Evolutionary conservation across 2,797 vertebrate species (phyloP).

Genomic region (Sebastes paucispinis): DNA sequence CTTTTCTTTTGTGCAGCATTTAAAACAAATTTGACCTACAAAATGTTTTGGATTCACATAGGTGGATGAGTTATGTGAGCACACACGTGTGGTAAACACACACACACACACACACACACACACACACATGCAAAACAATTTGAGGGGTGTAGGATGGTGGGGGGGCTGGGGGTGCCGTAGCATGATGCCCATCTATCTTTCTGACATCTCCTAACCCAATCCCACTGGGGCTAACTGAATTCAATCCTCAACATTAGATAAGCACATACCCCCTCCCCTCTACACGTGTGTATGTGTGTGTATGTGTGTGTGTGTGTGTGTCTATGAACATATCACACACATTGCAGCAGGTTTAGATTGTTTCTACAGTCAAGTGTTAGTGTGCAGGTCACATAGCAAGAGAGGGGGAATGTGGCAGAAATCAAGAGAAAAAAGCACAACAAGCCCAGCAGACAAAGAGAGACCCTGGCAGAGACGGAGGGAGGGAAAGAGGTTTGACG

Average conservation of each 20-base stretch:
- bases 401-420: constrained; percentile 55
- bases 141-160: constrained; percentile 39
- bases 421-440: constrained; percentile 53
- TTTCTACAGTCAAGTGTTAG: constrained; percentile 72
- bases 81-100: constrained; percentile 64
- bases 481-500: constrained; percentile 57
- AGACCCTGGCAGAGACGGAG: constrained; percentile 33
- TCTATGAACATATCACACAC: constrained; percentile 63
- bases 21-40: constrained; percentile 1
- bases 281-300: constrained; percentile 5
- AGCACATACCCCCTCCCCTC: constrained; percentile 74
- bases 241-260: constrained; percentile 88
- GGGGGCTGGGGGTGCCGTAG: constrained; percentile 63
- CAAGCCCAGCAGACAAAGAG: constrained; percentile 59
- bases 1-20: background rate
- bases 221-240: constrained; percentile 85
- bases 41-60: constrained; percentile 34
- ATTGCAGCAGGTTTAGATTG: constrained; percentile 64
- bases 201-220: constrained; percentile 89
- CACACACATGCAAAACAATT: constrained; percentile 80
- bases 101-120: constrained; percentile 68
- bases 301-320: constrained; percentile 44
- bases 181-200: constrained; percentile 87
- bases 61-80: constrained; percentile 22
- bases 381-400: constrained; percentile 76